Percentiles rank a stretch among this genome's conserved stretches.
phyloP scores from a whole-genome alignment of 2,888 invertebrate genomes.

The Conops quadrifasciatus region DNA sequence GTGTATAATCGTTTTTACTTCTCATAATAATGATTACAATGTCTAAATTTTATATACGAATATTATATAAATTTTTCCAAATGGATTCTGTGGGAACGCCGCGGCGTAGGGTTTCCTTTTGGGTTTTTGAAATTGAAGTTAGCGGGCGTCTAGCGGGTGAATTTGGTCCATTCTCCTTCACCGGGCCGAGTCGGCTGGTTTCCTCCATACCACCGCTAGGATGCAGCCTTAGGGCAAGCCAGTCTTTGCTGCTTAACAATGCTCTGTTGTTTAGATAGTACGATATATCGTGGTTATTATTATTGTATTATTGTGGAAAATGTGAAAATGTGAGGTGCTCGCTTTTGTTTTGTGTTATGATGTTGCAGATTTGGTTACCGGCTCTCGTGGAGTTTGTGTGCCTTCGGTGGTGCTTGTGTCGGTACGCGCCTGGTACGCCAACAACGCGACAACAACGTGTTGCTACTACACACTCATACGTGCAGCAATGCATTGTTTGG shows the following conservation, averaged over 20 bases:
- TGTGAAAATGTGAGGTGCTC: constrained; percentile 24
- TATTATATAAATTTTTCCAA: too few relatives aligned
- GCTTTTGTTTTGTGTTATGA: constrained; percentile 17
- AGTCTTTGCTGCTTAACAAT: constrained; percentile 17
- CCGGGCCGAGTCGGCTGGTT: too few relatives aligned
- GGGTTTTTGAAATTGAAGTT: too few relatives aligned
- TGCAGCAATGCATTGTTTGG: constrained; percentile 5
- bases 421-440: not conserved
- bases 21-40: constrained; percentile 4
- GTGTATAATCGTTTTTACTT: too few relatives aligned
- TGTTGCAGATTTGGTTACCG: constrained; percentile 29
- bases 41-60: constrained; percentile 3
- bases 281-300: constrained; percentile 7
- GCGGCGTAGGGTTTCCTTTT: too few relatives aligned
- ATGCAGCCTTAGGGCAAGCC: not conserved
- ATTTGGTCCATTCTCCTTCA: too few relatives aligned
- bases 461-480: constrained; percentile 10
- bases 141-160: too few relatives aligned
- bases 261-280: constrained; percentile 11
- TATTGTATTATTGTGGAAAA: constrained; percentile 12
- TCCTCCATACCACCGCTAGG: too few relatives aligned
- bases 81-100: too few relatives aligned
- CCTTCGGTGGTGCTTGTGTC: not conserved
- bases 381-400: not conserved
- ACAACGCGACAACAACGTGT: constrained; percentile 20